Evolutionary conservation across 2,888 invertebrate genomes (phyloP), one percentile per base, ranked within the genome.

Genomic region (Eupeodes luniger): DNA sequence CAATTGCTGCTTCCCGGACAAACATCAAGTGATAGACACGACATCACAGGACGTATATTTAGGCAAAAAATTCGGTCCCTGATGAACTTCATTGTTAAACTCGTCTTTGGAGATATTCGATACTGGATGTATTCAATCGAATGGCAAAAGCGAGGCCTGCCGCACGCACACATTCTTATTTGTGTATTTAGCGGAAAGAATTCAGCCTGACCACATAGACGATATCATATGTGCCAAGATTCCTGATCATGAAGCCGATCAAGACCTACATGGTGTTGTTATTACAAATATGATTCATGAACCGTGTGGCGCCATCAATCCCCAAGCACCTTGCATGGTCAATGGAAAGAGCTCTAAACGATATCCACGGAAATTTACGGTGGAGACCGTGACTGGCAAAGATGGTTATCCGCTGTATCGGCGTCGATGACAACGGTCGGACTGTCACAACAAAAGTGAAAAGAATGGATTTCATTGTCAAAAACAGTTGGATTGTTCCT

Each of bases 291-390:
- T 40, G 40, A 40, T 40, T 40, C 40, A 40, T 40, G 40, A 9
- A 40, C 92, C 92, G 11, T 92, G 92, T 89, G 92, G 92, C 10
- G 27, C 27, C 7, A 76, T 91, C 5, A 93, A 92, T 82, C 66
- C 64, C 4, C 86, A 89, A 34, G 91, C 92, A 44, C 91, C 92
- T 2, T 94, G 93, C 90, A 93, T 93, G 93, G 85, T 87, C 47
- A 90, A 92, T 47, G 91, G 91, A 0, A 90, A 87, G 64, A 94
- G 94, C 88, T 79, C 82, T 12, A 90, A 90, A 81, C 77, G 81
- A 14, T 91, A 88, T 85, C 90, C 91, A 66, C 40, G 44, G 40
- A 55, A 72, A 57, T 90, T 91, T 4, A 72, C 51, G 6, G 59
- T 80, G 5, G 91, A 90, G 16, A 91, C 91, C 12, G 57, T 90